A percentile compares a stretch with the other conserved stretches of the same genome.
phyloP scores from a whole-genome alignment of 2,797 vertebrate species.

The Novumbra hubbsi region DNA sequence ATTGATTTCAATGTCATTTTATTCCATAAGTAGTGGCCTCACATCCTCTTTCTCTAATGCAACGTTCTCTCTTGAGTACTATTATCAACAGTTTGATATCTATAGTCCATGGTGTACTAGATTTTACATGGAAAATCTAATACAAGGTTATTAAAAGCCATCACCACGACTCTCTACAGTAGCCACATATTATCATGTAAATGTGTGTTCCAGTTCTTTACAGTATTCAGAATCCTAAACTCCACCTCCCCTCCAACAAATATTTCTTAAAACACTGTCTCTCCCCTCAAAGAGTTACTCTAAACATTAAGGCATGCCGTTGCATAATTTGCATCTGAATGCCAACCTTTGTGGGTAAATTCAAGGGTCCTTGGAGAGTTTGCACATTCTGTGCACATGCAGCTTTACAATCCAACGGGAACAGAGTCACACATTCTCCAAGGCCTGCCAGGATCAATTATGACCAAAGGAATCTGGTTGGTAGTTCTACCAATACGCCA shows the following conservation, averaged over 20 bases:
- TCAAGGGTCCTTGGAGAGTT: slow-evolving; percentile 75
- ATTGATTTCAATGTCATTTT: slow-evolving; percentile 16
- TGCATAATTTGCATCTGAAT: slow-evolving; percentile 77
- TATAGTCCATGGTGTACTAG: background rate
- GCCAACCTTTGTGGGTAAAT: slow-evolving; percentile 76
- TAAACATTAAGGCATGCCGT: slow-evolving; percentile 64
- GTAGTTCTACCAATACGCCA: slow-evolving; percentile 45
- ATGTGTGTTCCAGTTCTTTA: slow-evolving; percentile 56
- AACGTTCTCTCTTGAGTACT: background rate
- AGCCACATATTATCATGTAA: slow-evolving; percentile 55
- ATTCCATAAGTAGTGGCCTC: background rate
- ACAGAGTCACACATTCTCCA: slow-evolving; percentile 72
- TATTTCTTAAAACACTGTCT: slow-evolving; percentile 25
- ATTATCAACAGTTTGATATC: background rate
- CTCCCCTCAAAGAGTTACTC: slow-evolving; percentile 55
- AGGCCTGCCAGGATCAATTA: slow-evolving; percentile 72
- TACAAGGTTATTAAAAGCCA: slow-evolving; percentile 30
- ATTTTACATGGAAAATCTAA: slow-evolving; percentile 20
- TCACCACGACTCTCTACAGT: slow-evolving; percentile 29
- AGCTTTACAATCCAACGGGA: slow-evolving; percentile 55
- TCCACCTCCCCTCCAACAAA: slow-evolving; percentile 20
- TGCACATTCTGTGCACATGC: slow-evolving; percentile 64
- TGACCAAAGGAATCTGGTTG: slow-evolving; percentile 61
- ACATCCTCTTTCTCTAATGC: slow-evolving; percentile 5
- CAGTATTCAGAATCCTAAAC: slow-evolving; percentile 48